These are phyloP conservation scores for Bombus picipes DNA, from an alignment of 1,140 invertebrate species.

Conservation along the genomic window DNA sequence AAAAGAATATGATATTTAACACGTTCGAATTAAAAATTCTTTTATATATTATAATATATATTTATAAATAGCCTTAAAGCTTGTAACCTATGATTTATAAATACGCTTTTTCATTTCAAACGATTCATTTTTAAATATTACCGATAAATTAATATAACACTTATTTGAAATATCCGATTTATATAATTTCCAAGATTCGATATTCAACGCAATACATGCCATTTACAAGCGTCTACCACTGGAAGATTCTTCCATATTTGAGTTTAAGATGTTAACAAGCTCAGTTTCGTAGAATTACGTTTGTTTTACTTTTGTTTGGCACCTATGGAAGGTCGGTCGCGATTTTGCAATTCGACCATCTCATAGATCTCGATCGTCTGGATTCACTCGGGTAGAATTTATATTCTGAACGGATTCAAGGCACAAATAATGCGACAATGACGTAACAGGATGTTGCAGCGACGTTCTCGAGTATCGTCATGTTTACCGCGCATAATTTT, in stretches of 20 bases:
- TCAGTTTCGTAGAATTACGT: too few species aligned
- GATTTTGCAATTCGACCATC: background rate
- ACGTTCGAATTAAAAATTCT: too few species aligned
- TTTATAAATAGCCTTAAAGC: too few species aligned
- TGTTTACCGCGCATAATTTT: constrained; percentile 11
- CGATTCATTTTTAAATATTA: too few species aligned
- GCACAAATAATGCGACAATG: constrained; percentile 20
- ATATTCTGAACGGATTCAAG: constrained; percentile 8
- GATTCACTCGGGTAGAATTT: background rate
- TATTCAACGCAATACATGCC: background rate
- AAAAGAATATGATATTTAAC: too few species aligned
- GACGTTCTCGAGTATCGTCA: background rate
- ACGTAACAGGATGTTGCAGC: constrained; percentile 28
- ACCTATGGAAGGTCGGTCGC: background rate
- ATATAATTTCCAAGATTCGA: background rate
- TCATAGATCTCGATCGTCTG: background rate
- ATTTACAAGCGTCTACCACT: background rate
- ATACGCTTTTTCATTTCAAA: too few species aligned
- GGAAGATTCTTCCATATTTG: background rate
- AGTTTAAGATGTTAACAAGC: too few species aligned
- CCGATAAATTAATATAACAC: too few species aligned
- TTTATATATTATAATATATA: too few species aligned
- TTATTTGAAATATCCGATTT: too few species aligned
- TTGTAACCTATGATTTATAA: too few species aligned
- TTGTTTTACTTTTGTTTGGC: background rate